phyloP scores from a whole-genome alignment of 2,797 vertebrate species.

The Pantherophis vulpinus region DNA sequence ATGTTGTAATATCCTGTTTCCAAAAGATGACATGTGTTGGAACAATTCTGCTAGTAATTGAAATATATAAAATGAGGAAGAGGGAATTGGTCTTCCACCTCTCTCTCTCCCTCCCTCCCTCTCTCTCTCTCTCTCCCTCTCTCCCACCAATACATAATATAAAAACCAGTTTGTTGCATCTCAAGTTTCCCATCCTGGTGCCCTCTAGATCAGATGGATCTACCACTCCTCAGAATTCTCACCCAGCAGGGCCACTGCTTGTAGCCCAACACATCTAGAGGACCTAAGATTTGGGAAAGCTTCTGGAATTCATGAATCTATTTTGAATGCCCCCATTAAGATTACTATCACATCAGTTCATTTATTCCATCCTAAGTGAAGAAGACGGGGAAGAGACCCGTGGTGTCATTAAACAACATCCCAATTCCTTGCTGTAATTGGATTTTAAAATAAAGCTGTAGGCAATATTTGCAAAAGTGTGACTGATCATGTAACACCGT shows the following conservation, averaged over 20 bases:
- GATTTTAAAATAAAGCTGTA: conserved; percentile 3
- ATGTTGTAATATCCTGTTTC: not conserved
- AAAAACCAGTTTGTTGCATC: not conserved
- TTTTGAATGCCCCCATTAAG: not conserved
- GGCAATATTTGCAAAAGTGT: not conserved
- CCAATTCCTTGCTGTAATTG: conserved; percentile 11
- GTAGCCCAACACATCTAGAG: not conserved
- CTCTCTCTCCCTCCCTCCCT: not conserved
- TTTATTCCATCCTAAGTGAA: conserved; percentile 22
- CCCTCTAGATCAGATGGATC: not conserved
- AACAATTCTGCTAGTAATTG: not conserved
- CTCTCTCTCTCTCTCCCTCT: too few species aligned
- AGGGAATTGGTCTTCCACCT: not conserved
- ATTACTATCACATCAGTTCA: not conserved
- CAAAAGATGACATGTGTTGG: not conserved
- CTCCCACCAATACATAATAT: not conserved
- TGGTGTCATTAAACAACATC: not conserved
- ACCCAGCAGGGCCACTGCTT: not conserved
- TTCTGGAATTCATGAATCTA: conserved; percentile 2
- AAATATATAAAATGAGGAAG: not conserved
- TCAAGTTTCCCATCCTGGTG: not conserved
- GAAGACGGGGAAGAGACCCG: not conserved
- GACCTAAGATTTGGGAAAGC: not conserved
- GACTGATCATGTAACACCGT: not conserved
- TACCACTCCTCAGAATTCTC: not conserved